Conservation (phyloP, 2,797 vertebrate genomes). For the Anisognathus igniventris region DNA sequence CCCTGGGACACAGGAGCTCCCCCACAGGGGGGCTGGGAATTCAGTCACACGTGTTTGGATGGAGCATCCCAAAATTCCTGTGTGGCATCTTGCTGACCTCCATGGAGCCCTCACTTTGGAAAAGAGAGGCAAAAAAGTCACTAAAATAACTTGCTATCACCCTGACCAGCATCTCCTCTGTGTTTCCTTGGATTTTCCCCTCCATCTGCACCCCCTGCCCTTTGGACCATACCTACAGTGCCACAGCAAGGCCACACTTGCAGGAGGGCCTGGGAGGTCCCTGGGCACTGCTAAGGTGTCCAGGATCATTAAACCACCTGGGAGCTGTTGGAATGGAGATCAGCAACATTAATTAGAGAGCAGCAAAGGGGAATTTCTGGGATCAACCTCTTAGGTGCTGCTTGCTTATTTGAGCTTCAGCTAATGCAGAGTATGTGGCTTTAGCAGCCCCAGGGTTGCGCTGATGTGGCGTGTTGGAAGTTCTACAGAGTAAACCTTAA, state of each 20-base stretch:
- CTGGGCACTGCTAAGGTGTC: background rate
- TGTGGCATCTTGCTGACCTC: background rate
- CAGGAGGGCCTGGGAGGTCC: background rate
- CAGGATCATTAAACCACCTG: rapidly evolving
- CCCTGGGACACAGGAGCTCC: background rate
- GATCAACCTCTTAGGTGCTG: background rate
- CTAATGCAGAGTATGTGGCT: rapidly evolving
- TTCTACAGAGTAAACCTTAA: background rate
- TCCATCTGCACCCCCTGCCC: background rate
- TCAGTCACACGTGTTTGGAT: background rate
- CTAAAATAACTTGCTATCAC: background rate
- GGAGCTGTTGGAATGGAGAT: background rate
- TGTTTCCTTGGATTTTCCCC: background rate
- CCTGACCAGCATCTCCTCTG: background rate
- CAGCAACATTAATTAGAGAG: background rate
- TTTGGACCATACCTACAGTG: background rate
- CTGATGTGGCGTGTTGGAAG: background rate
- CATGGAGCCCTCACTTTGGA: background rate
- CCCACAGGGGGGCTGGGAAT: background rate
- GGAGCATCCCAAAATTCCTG: background rate
- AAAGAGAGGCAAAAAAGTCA: background rate
- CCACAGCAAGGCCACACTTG: background rate
- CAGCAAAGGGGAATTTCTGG: background rate
- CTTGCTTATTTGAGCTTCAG: background rate
- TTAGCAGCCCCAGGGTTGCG: background rate